Conservation (phyloP, 2,797 vertebrate genomes). For the Sciaenops ocellatus region DNA sequence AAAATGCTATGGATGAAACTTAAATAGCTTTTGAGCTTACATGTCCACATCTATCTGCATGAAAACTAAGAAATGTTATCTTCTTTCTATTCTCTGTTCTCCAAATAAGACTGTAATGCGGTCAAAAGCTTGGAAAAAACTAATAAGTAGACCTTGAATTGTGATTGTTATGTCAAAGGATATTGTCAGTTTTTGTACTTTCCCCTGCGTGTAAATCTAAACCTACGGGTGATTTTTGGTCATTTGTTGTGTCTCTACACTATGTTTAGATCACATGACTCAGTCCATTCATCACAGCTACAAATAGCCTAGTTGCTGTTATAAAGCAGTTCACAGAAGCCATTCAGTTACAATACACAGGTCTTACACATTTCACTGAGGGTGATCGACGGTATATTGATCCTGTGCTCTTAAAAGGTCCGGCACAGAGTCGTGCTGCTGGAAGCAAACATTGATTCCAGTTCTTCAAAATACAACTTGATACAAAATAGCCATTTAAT, state of each 20-base stretch:
- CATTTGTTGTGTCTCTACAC: background rate
- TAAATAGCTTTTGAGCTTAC: background rate
- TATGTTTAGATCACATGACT: background rate
- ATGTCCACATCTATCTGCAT: no score
- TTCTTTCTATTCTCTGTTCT: background rate
- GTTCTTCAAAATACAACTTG: constrained; percentile 1
- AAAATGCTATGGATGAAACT: background rate
- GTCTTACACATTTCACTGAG: constrained; percentile 1
- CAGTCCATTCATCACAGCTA: constrained; percentile 6
- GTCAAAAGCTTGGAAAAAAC: background rate
- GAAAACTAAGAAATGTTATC: background rate
- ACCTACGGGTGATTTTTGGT: background rate
- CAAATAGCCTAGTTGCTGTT: constrained; percentile 1
- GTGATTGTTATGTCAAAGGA: background rate
- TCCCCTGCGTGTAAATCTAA: background rate
- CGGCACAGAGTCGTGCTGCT: background rate
- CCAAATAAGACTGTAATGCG: background rate
- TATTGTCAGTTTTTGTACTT: background rate
- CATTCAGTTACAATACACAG: constrained; percentile 12
- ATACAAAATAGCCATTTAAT: constrained; percentile 1
- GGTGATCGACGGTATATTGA: constrained; percentile 28
- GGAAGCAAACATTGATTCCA: constrained; percentile 20
- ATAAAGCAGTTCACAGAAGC: background rate
- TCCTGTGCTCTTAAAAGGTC: constrained; percentile 17
- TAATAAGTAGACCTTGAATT: background rate